These are phyloP conservation scores for Melanerpes aurifrons DNA, from an alignment of 2,113 vertebrate genomes.

Conservation along the genomic window DNA sequence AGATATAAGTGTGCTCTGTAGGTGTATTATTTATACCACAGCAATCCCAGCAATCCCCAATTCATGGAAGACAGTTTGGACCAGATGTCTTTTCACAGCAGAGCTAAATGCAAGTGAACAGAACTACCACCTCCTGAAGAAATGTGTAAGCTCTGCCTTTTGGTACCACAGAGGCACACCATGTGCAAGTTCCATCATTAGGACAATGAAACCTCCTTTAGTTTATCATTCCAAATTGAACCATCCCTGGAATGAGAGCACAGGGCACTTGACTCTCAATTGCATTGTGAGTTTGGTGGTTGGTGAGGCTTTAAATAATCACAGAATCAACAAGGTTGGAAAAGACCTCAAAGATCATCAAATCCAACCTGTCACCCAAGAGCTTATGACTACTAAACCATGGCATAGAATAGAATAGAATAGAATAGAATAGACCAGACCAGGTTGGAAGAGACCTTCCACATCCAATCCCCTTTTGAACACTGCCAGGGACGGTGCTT, in stretches of 20 bases:
- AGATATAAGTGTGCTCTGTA: not conserved
- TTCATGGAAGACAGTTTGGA: not conserved
- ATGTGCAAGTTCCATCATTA: not conserved
- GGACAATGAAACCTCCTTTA: not conserved
- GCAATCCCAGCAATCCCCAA: not conserved
- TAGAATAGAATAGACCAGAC: too few relatives aligned
- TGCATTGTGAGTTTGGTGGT: not conserved
- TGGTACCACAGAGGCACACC: not conserved
- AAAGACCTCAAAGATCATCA: too few relatives aligned
- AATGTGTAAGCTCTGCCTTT: not conserved
- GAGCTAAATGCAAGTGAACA: not conserved
- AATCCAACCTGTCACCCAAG: too few relatives aligned
- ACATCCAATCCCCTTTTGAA: too few relatives aligned
- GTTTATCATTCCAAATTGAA: not conserved
- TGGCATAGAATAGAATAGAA: too few relatives aligned
- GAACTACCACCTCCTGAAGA: not conserved
- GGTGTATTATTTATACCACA: not conserved
- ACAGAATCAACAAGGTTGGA: too few relatives aligned
- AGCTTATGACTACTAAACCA: too few relatives aligned
- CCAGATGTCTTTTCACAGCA: not conserved
- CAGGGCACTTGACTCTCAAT: not conserved
- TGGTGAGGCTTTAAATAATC: not conserved
- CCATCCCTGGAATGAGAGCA: not conserved
- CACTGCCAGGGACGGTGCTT: too few relatives aligned
- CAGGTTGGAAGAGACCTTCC: too few relatives aligned